These are phyloP conservation scores for Antitype chi DNA, from an alignment of 2,888 invertebrate species.

Conservation along the genomic window DNA sequence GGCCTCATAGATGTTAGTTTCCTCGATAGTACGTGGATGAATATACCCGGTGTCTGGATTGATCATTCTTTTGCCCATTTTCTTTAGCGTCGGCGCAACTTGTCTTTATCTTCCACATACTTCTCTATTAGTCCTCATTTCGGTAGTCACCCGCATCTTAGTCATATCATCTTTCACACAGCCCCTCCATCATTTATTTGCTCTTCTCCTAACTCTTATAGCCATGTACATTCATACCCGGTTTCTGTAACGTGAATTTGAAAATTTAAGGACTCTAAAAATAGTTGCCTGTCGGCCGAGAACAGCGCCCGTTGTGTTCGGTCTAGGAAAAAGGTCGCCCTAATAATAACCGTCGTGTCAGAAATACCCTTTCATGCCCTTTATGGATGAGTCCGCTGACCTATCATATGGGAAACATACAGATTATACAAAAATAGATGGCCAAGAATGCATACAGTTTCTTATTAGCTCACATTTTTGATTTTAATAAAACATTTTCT, in stretches of 20 bases:
- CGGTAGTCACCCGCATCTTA: background rate
- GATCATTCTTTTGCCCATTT: too few relatives aligned
- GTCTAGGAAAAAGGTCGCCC: conserved; percentile 8
- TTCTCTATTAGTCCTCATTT: background rate
- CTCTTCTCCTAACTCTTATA: background rate
- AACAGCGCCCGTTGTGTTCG: background rate
- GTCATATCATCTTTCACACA: background rate
- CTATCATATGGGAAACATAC: background rate
- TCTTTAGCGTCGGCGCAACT: too few relatives aligned
- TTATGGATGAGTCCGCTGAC: conserved; percentile 4
- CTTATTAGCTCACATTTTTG: too few relatives aligned
- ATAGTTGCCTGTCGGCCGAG: background rate
- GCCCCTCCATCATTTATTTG: background rate
- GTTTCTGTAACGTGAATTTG: background rate
- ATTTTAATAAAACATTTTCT: too few relatives aligned
- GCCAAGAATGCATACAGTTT: background rate
- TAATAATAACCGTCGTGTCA: conserved; percentile 2
- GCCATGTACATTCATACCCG: background rate
- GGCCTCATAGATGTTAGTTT: too few relatives aligned
- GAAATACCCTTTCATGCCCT: conserved; percentile 24
- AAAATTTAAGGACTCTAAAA: background rate
- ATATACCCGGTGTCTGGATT: too few relatives aligned
- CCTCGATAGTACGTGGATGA: too few relatives aligned
- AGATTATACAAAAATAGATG: background rate
- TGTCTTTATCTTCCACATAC: background rate